These are phyloP conservation scores for Strongylocentrotus purpuratus DNA, from an alignment of 35 echinoderm and acorn worm species.

Conservation along the genomic window DNA sequence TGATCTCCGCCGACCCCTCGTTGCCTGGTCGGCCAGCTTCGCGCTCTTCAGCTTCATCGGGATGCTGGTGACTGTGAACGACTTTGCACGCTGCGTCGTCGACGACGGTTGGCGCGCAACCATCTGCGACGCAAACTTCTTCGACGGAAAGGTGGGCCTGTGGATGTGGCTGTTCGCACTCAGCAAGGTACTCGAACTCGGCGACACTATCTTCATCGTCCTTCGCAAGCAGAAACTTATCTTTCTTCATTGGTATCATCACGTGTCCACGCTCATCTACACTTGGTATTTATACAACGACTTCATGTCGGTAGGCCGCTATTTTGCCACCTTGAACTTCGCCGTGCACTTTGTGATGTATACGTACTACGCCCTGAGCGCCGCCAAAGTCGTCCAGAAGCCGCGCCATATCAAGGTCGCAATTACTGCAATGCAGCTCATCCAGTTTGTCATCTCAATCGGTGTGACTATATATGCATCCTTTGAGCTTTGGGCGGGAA, in stretches of 20 bases:
- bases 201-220: constrained; percentile 86
- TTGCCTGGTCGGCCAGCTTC: constrained; percentile 62
- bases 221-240: constrained; percentile 81
- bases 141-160: constrained; percentile 37
- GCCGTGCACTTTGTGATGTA: constrained; percentile 75
- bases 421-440: constrained; percentile 63
- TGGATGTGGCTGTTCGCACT: constrained; percentile 69
- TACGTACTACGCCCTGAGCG: constrained; percentile 71
- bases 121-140: constrained; percentile 62
- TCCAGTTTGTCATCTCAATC: constrained; percentile 67
- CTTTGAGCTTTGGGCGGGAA: background rate
- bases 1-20: constrained; percentile 50
- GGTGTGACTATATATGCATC: constrained; percentile 47
- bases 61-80: background rate
- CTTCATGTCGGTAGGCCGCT: constrained; percentile 24
- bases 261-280: constrained; percentile 56
- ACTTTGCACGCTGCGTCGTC: background rate
- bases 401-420: constrained; percentile 55
- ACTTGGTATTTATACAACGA: constrained; percentile 42
- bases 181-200: constrained; percentile 74
- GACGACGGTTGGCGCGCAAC: constrained; percentile 56
- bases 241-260: constrained; percentile 88
- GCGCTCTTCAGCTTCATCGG: constrained; percentile 81
- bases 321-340: constrained; percentile 66
- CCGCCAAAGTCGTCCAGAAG: constrained; percentile 50